phyloP scores from a whole-genome alignment of 2,888 invertebrate genomes.

The Cephus pulcher region DNA sequence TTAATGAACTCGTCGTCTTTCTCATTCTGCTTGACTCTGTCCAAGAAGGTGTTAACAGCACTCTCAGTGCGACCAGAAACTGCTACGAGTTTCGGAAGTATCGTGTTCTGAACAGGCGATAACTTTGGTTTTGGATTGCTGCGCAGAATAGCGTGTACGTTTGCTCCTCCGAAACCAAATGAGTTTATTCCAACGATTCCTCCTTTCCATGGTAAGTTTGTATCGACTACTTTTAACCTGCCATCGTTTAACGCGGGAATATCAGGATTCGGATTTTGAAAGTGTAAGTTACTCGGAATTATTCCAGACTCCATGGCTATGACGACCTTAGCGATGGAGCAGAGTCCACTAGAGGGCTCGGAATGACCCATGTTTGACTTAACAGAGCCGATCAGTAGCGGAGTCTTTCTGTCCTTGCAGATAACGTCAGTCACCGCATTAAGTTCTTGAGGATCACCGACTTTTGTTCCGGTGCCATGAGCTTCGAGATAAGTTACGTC shows the following conservation, averaged over 20 bases:
- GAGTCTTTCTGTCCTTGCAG: conserved; percentile 82
- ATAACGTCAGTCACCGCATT: conserved; percentile 94
- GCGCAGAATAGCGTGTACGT: conserved; percentile 90
- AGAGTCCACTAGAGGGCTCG: conserved; percentile 92
- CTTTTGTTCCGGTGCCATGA: conserved; percentile 98
- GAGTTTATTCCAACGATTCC: conserved; percentile 95
- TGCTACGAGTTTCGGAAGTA: conserved; percentile 76
- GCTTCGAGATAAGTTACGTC: conserved; percentile 95
- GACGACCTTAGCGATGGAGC: conserved; percentile 90
- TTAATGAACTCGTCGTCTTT: conserved; percentile 80
- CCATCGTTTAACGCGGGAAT: conserved; percentile 93
- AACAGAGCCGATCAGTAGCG: conserved; percentile 93
- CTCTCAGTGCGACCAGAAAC: conserved; percentile 89
- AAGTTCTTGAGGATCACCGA: conserved; percentile 98
- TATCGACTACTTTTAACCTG: conserved; percentile 88
- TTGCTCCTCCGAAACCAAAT: conserved; percentile 98
- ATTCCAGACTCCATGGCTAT: conserved; percentile 92
- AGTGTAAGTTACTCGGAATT: conserved; percentile 95
- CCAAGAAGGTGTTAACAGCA: conserved; percentile 77
- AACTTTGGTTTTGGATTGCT: conserved; percentile 80
- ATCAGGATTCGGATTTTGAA: conserved; percentile 85
- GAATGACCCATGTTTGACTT: conserved; percentile 99
- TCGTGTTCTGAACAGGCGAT: conserved; percentile 69
- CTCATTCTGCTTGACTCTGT: conserved; percentile 71
- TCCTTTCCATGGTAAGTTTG: conserved; percentile 86